Evolutionary conservation across 1,140 invertebrate species (phyloP), one percentile per base, ranked within the genome.

Genomic region (Drosophila sucinea): DNA sequence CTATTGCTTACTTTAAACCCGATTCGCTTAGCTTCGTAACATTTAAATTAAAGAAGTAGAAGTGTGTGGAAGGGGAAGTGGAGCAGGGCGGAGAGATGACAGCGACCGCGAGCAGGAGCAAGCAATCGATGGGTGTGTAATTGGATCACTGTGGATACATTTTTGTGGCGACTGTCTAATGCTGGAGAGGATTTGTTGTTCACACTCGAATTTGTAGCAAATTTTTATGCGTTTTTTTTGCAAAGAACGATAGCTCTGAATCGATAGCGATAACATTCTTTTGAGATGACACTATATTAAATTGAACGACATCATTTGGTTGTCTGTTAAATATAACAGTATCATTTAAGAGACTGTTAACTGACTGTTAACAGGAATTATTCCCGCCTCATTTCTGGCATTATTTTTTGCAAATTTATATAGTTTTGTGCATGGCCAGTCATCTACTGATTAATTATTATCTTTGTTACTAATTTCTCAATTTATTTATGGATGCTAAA

Each of bases 21-120:
- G 84, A 86, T 79, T 85, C 83, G 82, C 82, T 79, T 60, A 60
- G 51, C 23, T 77, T 77, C 74, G 67, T 77, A 77, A 77, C 75
- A 77, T 77, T 77, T 87, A 85, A 76, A 63, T 40, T 27, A 58
- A 29, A 25, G 61, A 60, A 62, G 23, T 35, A 56, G 11, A 40
- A 58, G 60, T 63, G 57, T 71, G 56, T 56, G 72, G 60, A 32
- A 35, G 17, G 33, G 56, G 69, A 51, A 64, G 47, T 35, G 62
- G 35, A 27, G 8, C 57, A 35, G 64, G 27, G 29, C 40, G 17
- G 17, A 35, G 30, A 56, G 55, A 33, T n/a, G 17, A 11, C 17
- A 35, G 56, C 56, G 23, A 38, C 30, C 30, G 32, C 30, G 23
- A 58, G 56, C 56, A 38, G 32, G 56, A 35, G 56, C 56, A 38